Evolutionary conservation across 2,888 invertebrate genomes (phyloP).

Genomic region (Xylota segnis): DNA sequence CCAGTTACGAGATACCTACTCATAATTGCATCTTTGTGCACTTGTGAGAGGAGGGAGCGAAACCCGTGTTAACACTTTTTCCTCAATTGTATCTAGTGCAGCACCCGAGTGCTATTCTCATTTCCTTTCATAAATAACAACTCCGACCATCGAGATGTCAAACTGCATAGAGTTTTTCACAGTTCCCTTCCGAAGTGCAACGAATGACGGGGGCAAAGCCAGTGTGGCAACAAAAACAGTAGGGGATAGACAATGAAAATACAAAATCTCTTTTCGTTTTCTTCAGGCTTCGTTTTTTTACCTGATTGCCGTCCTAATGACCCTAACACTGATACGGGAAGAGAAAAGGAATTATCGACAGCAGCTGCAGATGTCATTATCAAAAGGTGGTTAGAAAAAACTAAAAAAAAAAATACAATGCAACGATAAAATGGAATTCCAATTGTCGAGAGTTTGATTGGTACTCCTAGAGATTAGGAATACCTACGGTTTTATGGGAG

Average conservation of each 20-base stretch:
- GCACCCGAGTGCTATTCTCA: constrained; percentile 17
- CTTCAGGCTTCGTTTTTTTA: constrained; percentile 6
- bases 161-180: constrained; percentile 25
- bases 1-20: neutral
- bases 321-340: constrained; percentile 49
- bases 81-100: constrained; percentile 9
- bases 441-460: constrained; percentile 45
- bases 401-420: constrained; percentile 53
- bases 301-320: constrained; percentile 57
- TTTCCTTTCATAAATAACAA: constrained; percentile 28
- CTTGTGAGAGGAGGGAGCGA: constrained; percentile 30
- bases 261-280: constrained; percentile 44
- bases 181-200: constrained; percentile 14
- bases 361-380: constrained; percentile 73
- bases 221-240: constrained; percentile 45
- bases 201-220: constrained; percentile 7
- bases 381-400: constrained; percentile 63
- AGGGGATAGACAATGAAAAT: constrained; percentile 43
- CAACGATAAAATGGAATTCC: constrained; percentile 61
- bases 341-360: constrained; percentile 55
- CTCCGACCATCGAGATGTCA: constrained; percentile 37
- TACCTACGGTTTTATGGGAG: neutral
- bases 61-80: constrained; percentile 29
- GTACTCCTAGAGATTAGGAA: constrained; percentile 42
- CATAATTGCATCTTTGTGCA: constrained; percentile 20